A percentile compares a stretch with the other conserved stretches of the same genome.
phyloP scores from a whole-genome alignment of 2,888 invertebrate species.

The Caenorhabditis sp. region DNA sequence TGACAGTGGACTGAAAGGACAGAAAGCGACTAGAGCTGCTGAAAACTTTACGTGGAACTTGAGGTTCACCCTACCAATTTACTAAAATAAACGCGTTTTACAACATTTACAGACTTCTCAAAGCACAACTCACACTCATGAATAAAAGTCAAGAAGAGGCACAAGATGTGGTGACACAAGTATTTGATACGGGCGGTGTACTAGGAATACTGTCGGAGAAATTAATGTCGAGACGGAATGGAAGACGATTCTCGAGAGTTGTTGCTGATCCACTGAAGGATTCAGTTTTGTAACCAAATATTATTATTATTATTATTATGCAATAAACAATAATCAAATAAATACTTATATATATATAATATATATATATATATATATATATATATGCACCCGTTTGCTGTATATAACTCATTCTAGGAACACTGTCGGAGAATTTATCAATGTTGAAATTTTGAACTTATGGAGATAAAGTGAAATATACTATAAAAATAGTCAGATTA shows the following conservation, averaged over 20 bases:
- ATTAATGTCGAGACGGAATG: conserved; percentile 33
- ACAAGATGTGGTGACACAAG: conserved; percentile 74
- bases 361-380: too few species aligned
- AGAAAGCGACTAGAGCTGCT: conserved; percentile 71
- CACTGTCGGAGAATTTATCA: too few species aligned
- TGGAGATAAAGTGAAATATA: too few species aligned
- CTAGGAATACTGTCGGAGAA: conserved; percentile 50
- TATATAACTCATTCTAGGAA: too few species aligned
- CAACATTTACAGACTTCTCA: conserved; percentile 73
- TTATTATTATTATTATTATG: too few species aligned
- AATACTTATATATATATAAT: too few species aligned
- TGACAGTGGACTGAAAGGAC: conserved; percentile 74
- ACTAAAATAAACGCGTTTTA: neutral
- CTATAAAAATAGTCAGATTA: too few species aligned
- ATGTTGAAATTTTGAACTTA: too few species aligned
- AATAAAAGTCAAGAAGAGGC: conserved; percentile 74
- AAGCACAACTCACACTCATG: conserved; percentile 75
- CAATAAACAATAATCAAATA: too few species aligned
- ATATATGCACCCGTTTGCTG: too few species aligned
- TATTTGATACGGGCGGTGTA: conserved; percentile 57
- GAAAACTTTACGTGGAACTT: conserved; percentile 55
- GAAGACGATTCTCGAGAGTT: conserved; percentile 50
- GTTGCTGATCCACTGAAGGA: conserved; percentile 49
- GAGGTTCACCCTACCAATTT: conserved; percentile 13
- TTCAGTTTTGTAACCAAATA: conserved; percentile 50